Base-by-base conservation (phyloP, 2,888 invertebrate genomes). In the Troilus luridus region DNA sequence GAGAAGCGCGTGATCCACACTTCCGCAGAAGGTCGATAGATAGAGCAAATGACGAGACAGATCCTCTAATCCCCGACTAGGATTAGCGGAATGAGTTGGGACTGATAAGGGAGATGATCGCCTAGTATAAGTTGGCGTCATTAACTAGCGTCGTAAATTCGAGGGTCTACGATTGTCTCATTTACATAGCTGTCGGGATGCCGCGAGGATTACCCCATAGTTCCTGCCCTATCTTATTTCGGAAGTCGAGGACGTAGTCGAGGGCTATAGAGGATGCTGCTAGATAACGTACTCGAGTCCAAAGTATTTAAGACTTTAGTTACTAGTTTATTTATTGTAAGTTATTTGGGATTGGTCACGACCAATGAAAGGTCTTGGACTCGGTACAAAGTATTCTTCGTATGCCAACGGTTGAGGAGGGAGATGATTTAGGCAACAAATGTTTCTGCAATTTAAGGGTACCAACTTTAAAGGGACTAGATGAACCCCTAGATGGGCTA, bases 21-120 rank as follows among this genome's bases (percentile, higher is more conserved):
- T 77, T 77, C 72, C 27, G 19, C 27, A 77, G 72, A 77, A 41
- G 41, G 41, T 17, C 27, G 17, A 27, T 77, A 77, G 72, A 77
- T 77, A 77, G 27, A 41, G 72, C 19, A 77, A 77, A 77, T 77
- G 72, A 77, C 72, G 72, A 77, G 41, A 17, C 17, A 17, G 17
- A 17, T 41, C 27, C 72, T 41, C 27, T 77, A 77, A 77, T 14
- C 41, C 72, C 72, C 72, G 72, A 72, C 72, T 77, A 41, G 72
- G 72, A 77, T 77, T 77, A 77, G 72, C 10, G 72, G 72, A 77
- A 77, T 77, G 72, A 77, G 72, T 77, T 77, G 6, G 27, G 19
- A 77, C 72, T 19, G 72, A 77, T 77, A 77, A 77, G 72, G 72
- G 72, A 19, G 72, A 77, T 77, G 41, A 77, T 77, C 14, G 72